These are phyloP conservation scores for Pseudochirops corinnae DNA, from an alignment of 2,797 vertebrate genomes.

Conservation along the genomic window DNA sequence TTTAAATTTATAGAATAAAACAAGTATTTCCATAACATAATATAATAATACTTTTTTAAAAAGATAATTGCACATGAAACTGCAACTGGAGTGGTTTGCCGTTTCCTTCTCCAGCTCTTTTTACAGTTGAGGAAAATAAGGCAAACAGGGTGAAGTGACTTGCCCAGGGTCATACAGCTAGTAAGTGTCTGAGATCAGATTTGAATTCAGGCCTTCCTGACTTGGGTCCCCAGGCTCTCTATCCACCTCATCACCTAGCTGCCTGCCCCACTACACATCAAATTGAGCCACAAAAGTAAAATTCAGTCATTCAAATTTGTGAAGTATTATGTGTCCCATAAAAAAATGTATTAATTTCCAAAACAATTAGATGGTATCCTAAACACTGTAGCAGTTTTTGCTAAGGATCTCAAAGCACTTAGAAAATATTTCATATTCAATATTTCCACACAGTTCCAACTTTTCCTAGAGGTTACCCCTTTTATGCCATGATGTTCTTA, in stretches of 20 bases:
- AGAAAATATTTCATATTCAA: conserved; percentile 7
- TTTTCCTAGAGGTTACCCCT: background rate
- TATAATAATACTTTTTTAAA: background rate
- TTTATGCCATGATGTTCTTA: background rate
- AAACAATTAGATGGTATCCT: conserved; percentile 2
- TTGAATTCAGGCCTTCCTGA: background rate
- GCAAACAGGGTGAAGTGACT: background rate
- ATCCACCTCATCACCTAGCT: background rate
- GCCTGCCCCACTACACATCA: background rate
- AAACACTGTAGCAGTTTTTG: background rate
- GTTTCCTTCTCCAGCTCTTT: background rate
- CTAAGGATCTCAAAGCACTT: conserved; percentile 4
- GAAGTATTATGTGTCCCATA: background rate
- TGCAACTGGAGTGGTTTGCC: background rate
- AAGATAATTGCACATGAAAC: background rate
- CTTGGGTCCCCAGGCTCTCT: background rate
- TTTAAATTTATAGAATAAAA: background rate
- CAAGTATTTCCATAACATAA: background rate
- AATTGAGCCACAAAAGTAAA: conserved; percentile 19
- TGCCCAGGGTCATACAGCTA: background rate
- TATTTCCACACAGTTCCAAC: background rate
- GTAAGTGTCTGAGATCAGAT: background rate
- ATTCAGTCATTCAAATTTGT: conserved; percentile 22
- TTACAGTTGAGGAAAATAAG: background rate
- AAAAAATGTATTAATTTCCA: background rate